Conservation (phyloP, 2,888 invertebrate genomes). For the Embidobia sp. region DNA sequence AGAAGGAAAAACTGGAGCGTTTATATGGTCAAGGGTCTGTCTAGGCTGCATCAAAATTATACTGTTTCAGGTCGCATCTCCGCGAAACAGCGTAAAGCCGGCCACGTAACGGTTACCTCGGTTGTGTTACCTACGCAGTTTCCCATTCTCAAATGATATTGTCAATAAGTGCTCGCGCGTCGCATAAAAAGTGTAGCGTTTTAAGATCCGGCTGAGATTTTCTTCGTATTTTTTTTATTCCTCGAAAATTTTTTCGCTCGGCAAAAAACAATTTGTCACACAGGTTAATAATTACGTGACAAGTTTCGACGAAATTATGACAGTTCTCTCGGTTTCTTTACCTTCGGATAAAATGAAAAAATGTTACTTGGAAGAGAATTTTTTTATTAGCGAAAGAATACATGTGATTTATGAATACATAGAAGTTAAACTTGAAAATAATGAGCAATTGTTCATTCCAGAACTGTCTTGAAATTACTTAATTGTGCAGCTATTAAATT, state of each 20-base stretch:
- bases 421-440: too few species aligned
- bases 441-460: too few species aligned
- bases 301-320: too few species aligned
- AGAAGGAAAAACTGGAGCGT: conserved; percentile 54
- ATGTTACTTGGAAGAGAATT: too few species aligned
- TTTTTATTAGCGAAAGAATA: too few species aligned
- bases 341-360: too few species aligned
- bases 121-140: conserved; percentile 60
- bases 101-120: conserved; percentile 77
- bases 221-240: too few species aligned
- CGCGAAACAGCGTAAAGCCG: conserved; percentile 74
- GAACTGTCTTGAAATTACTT: too few species aligned
- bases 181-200: conserved; percentile 64
- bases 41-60: conserved; percentile 61
- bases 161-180: conserved; percentile 61
- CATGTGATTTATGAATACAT: too few species aligned
- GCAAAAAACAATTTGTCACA: too few species aligned
- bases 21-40: conserved; percentile 59
- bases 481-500: too few species aligned
- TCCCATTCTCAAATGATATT: conserved; percentile 69
- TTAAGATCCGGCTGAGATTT: conserved; percentile 57
- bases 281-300: conserved; percentile 1
- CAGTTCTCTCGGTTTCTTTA: too few species aligned
- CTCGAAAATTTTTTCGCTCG: conserved; percentile 19
- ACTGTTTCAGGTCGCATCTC: conserved; percentile 64